Evolutionary conservation across 2,797 vertebrate genomes (phyloP), one percentile per base, ranked within the genome.

Genomic region (Bucorvus abyssinicus): DNA sequence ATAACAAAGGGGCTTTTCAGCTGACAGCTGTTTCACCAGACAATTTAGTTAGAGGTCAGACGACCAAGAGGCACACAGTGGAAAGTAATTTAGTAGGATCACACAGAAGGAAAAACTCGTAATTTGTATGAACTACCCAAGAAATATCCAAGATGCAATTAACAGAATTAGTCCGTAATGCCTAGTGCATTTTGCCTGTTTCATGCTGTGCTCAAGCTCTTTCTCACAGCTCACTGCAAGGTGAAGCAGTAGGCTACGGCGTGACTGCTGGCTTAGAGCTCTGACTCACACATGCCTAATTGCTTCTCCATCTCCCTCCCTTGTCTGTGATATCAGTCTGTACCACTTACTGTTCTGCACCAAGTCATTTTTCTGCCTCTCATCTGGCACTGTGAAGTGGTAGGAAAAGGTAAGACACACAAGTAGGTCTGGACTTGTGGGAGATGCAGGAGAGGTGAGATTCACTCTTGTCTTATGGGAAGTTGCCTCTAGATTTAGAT

Each of bases 1-100:
- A 69, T 70, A 93, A 70, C 56, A 67, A 80, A 95, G 65, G 57
- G 67, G 42, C 26, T 80, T 53, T 95, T 91, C 81, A 84, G 75
- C 84, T 78, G 68, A 53, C 86, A 93, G 70, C 68, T 84, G 22
- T 53, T 81, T 78, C 76, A 63, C 45, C 84, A 69, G 76, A 53
- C n/a, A 47, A 52, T 69, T 87, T 67, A 71, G 23, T 52, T 70
- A 69, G 69, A 78, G 55, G 40, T 82, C 89, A 92, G 69, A 89
- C 94, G 79, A 84, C 76, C 82, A 38, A 85, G 95, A 57, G 82
- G 68, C 47, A 53, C 78, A 50, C 17, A 29, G 20, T 77, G 14
- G n/a, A 71, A 92, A 86, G 22, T 59, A 78, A 84, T 89, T 92
- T 73, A 23, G 30, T 44, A 84, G 69, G 32, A 61, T 91, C 79